Evolutionary conservation across 2,797 vertebrate genomes (phyloP).

Genomic region (Phylloscopus collybita): DNA sequence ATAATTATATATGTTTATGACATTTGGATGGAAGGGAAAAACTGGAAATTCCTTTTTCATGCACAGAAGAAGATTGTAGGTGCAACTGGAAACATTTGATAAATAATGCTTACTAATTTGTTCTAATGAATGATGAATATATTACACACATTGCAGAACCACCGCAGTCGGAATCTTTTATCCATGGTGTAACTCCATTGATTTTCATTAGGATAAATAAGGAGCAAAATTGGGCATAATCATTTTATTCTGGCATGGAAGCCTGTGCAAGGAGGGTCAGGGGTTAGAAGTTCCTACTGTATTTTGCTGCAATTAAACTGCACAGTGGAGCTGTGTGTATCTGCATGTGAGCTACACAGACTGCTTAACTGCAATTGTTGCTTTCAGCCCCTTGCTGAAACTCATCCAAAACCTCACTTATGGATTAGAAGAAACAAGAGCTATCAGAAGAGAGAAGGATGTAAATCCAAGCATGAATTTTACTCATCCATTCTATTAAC

Average conservation of each 20-base stretch:
- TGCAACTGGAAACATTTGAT: not conserved
- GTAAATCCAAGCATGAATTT: conserved; percentile 37
- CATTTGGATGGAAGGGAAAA: not conserved
- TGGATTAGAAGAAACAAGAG: conserved; percentile 5
- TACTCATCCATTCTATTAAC: conserved; percentile 50
- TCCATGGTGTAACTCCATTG: not conserved
- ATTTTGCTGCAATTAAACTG: conserved; percentile 9
- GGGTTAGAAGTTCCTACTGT: not conserved
- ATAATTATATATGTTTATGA: not conserved
- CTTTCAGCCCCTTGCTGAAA: conserved; percentile 17
- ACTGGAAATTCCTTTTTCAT: not conserved
- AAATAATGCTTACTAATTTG: not conserved
- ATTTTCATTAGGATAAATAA: conserved; percentile 7
- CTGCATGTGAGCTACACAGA: not conserved
- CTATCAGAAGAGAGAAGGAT: conserved; percentile 1
- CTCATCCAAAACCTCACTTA: conserved; percentile 7
- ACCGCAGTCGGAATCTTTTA: not conserved
- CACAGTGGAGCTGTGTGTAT: not conserved
- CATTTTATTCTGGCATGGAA: not conserved
- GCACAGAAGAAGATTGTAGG: not conserved
- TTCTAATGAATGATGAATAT: not conserved
- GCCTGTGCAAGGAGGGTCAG: not conserved
- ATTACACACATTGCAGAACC: not conserved
- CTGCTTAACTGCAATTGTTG: not conserved
- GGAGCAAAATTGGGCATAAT: not conserved